Percentiles rank a stretch among this genome's conserved stretches.
These are phyloP conservation scores for Pluvialis apricaria DNA, from an alignment of 2,113 vertebrate species.

Conservation along the genomic window DNA sequence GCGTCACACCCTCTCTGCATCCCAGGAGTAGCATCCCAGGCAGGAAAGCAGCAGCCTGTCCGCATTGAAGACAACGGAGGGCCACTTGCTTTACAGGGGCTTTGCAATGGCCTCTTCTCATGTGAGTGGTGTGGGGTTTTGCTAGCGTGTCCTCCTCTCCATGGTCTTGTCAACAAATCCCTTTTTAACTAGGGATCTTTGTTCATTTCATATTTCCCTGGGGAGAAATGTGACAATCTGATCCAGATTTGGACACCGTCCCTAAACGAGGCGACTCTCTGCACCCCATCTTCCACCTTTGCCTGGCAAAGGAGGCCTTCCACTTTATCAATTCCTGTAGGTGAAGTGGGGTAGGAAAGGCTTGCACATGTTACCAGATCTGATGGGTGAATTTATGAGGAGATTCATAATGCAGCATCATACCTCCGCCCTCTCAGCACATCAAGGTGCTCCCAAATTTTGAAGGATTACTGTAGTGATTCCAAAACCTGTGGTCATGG, in stretches of 20 bases:
- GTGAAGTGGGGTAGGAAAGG: not conserved
- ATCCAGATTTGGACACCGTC: not conserved
- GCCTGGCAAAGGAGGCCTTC: not conserved
- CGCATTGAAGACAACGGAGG: accelerated
- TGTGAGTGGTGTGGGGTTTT: not conserved
- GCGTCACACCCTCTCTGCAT: not conserved
- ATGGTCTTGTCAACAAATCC: not conserved
- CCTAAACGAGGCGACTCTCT: not conserved
- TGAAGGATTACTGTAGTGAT: not conserved
- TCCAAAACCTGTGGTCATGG: not conserved
- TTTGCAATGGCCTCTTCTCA: not conserved
- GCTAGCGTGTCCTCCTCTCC: not conserved
- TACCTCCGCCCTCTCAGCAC: not conserved
- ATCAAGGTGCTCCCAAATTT: not conserved
- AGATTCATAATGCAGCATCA: not conserved
- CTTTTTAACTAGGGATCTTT: not conserved
- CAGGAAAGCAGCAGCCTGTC: not conserved
- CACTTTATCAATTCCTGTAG: not conserved
- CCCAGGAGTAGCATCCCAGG: not conserved
- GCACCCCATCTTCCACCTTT: not conserved
- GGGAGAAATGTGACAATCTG: not conserved
- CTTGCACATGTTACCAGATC: not conserved
- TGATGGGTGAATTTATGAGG: not conserved
- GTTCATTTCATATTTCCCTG: accelerated
- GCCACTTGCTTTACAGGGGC: not conserved